Evolutionary conservation across 1,140 invertebrate genomes (phyloP).

Genomic region (Drosophila takahashii): DNA sequence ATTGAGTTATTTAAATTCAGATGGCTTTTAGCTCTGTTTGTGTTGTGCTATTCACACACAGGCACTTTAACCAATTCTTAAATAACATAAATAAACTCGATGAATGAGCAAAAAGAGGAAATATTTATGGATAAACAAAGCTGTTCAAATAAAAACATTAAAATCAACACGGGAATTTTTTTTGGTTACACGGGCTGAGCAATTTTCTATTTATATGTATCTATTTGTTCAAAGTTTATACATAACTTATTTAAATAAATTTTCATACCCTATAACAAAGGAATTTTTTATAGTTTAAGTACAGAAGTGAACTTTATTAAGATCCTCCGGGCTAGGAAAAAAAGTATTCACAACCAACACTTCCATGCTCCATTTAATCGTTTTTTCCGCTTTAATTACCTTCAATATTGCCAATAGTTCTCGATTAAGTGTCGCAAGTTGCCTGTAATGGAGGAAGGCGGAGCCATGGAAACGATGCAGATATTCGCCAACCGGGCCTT

Average conservation of each 20-base stretch:
- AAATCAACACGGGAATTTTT: background rate
- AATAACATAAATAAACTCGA: slow-evolving; percentile 25
- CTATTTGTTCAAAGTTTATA: too few relatives aligned
- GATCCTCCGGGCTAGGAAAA: background rate
- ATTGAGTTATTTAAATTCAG: slow-evolving; percentile 11
- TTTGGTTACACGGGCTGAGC: background rate
- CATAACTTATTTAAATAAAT: too few relatives aligned
- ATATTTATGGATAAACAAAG: slow-evolving; percentile 15
- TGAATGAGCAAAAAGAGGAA: slow-evolving; percentile 16
- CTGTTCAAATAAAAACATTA: background rate
- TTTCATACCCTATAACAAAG: background rate
- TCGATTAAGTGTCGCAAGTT: slow-evolving; percentile 24
- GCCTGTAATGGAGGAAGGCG: slow-evolving; percentile 1
- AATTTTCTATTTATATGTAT: background rate
- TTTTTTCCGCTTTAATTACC: slow-evolving; percentile 13
- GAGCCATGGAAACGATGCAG: slow-evolving; percentile 12
- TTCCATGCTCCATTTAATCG: slow-evolving; percentile 21
- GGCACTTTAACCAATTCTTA: slow-evolving; percentile 13
- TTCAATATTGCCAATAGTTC: slow-evolving; percentile 38
- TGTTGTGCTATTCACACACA: slow-evolving; percentile 5
- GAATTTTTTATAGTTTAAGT: background rate
- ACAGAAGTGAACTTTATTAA: background rate
- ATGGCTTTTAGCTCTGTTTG: background rate
- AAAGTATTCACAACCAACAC: background rate
- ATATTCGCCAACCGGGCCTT: slow-evolving; percentile 16